phyloP scores from a whole-genome alignment of 2,113 vertebrate genomes.

The Gasterosteus aculeatus region DNA sequence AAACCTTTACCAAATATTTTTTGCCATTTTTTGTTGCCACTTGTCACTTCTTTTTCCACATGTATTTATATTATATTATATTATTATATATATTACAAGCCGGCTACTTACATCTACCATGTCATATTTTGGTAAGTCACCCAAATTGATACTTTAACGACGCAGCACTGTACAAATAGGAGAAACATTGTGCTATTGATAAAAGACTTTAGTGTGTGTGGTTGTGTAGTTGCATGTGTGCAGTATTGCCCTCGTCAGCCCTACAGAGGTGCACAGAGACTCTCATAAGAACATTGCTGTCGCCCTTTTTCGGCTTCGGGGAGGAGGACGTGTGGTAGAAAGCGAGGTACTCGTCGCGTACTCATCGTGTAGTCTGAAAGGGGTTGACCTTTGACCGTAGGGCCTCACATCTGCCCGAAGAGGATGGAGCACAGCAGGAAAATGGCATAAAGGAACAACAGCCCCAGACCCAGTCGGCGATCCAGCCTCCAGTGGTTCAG shows the following conservation, averaged over 20 bases:
- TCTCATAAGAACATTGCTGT: constrained; percentile 25
- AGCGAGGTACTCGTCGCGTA: constrained; percentile 20
- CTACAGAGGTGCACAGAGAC: constrained; percentile 38
- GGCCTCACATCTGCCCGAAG: constrained; percentile 81
- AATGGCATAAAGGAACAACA: constrained; percentile 81
- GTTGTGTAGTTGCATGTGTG: constrained; percentile 34
- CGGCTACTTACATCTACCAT: constrained; percentile 29
- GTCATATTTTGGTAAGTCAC: constrained; percentile 14
- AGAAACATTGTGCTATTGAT: constrained; percentile 21
- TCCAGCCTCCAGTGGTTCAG: constrained; percentile 85
- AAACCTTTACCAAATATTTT: not conserved
- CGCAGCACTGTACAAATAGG: constrained; percentile 23
- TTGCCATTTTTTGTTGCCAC: not conserved
- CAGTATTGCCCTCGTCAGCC: constrained; percentile 1
- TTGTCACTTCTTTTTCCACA: constrained; percentile 2
- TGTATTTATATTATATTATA: not conserved
- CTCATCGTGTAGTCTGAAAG: not conserved
- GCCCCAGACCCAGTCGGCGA: constrained; percentile 78
- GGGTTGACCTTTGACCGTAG: constrained; percentile 37
- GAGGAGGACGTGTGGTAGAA: constrained; percentile 21
- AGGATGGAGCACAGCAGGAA: constrained; percentile 84
- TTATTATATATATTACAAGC: not conserved
- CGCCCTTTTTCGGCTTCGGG: constrained; percentile 49
- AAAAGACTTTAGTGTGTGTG: constrained; percentile 11
- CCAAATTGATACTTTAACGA: constrained; percentile 12